These are phyloP conservation scores for Myrmophylax atrothorax DNA, from an alignment of 2,113 vertebrate genomes.

Conservation along the genomic window DNA sequence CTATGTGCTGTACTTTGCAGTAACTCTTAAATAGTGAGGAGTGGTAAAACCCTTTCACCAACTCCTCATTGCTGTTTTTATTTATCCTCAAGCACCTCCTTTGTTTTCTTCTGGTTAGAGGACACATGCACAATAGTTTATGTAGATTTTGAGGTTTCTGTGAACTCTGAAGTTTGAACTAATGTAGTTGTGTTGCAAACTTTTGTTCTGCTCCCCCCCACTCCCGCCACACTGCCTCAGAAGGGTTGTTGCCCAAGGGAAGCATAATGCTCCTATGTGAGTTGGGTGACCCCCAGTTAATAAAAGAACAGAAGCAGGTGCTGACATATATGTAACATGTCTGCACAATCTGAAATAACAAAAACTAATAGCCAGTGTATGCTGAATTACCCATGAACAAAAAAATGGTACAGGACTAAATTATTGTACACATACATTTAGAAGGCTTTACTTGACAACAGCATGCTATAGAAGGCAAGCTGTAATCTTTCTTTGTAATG, in stretches of 20 bases:
- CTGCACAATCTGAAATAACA: not conserved
- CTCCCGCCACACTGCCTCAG: too few species aligned
- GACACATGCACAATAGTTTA: accelerated
- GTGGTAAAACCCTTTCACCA: not conserved
- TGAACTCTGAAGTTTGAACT: not conserved
- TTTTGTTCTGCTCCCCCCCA: not conserved
- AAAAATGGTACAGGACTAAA: not conserved
- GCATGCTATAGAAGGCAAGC: not conserved
- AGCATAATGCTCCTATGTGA: not conserved
- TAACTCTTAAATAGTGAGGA: not conserved
- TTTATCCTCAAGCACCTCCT: not conserved
- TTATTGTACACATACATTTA: not conserved
- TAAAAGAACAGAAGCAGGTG: not conserved
- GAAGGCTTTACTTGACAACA: not conserved
- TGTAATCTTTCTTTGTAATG: not conserved
- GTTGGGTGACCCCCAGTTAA: not conserved
- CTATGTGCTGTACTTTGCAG: not conserved
- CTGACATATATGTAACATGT: not conserved
- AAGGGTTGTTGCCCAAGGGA: not conserved
- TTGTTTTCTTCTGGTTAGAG: not conserved
- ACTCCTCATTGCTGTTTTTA: not conserved
- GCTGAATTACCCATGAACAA: not conserved
- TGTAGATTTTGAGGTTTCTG: not conserved
- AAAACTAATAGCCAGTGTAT: not conserved
- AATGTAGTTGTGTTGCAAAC: not conserved